phyloP scores from a whole-genome alignment of 2,888 invertebrate species.

The Syrista parreyssii region DNA sequence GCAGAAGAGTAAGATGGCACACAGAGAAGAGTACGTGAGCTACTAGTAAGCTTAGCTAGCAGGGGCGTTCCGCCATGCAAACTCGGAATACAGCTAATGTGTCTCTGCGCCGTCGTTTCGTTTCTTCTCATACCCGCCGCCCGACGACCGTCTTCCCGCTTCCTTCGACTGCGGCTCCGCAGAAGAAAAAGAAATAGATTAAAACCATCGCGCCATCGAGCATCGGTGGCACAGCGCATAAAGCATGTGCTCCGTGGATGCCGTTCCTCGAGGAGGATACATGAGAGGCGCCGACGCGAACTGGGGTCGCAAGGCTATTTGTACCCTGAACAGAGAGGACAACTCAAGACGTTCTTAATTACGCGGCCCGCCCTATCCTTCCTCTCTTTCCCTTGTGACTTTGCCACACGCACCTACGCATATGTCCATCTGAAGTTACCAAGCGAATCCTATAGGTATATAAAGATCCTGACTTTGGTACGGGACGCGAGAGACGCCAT shows the following conservation, averaged over 20 bases:
- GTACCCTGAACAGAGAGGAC: slow-evolving; percentile 43
- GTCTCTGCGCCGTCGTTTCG: slow-evolving; percentile 46
- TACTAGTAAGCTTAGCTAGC: slow-evolving; percentile 18
- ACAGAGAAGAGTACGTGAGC: slow-evolving; percentile 9
- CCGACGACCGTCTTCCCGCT: slow-evolving; percentile 24
- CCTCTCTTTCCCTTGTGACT: not conserved
- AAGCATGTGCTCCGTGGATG: slow-evolving; percentile 13
- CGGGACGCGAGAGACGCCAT: not conserved
- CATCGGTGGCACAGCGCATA: slow-evolving; percentile 10
- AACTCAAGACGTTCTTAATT: slow-evolving; percentile 29
- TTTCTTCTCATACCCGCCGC: slow-evolving; percentile 30
- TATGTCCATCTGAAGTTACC: not conserved
- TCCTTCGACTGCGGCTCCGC: slow-evolving; percentile 7
- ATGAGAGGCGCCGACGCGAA: slow-evolving; percentile 51
- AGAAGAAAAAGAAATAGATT: slow-evolving; percentile 48
- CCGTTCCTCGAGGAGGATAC: slow-evolving; percentile 31
- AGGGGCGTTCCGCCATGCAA: slow-evolving; percentile 66
- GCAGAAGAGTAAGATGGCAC: slow-evolving; percentile 9
- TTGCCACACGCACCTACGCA: not conserved
- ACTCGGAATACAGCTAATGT: slow-evolving; percentile 61
- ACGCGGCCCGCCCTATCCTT: slow-evolving; percentile 21
- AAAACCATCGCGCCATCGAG: slow-evolving; percentile 31
- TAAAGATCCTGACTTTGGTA: not conserved
- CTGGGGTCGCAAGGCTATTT: slow-evolving; percentile 53
- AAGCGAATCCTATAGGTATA: not conserved